phyloP scores from a whole-genome alignment of 2,797 vertebrate genomes.

The Gephyroberyx darwinii region DNA sequence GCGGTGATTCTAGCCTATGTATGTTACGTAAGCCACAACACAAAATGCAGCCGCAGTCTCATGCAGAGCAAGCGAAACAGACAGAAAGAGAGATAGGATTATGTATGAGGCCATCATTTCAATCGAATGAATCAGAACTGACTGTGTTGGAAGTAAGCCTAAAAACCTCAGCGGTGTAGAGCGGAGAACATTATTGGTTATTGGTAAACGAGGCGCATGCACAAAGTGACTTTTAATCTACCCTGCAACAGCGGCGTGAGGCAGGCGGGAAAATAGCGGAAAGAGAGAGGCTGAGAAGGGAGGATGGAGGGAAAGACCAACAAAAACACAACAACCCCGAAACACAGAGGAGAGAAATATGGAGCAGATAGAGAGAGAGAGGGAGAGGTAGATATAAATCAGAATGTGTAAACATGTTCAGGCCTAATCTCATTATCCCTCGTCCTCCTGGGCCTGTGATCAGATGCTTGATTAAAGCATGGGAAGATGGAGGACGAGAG shows the following conservation, averaged over 20 bases:
- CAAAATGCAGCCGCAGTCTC: neutral
- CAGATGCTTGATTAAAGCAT: constrained; percentile 71
- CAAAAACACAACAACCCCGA: constrained; percentile 44
- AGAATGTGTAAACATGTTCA: constrained; percentile 76
- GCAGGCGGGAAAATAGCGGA: constrained; percentile 21
- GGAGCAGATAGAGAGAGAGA: constrained; percentile 71
- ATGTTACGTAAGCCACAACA: constrained; percentile 17
- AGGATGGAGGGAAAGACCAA: constrained; percentile 22
- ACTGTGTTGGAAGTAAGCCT: constrained; percentile 19
- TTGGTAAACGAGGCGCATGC: constrained; percentile 40
- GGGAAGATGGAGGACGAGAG: constrained; percentile 58
- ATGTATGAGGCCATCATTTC: neutral
- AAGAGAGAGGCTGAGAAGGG: constrained; percentile 3
- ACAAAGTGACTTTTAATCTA: constrained; percentile 15
- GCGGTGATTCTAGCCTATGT: constrained; percentile 17
- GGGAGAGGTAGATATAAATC: constrained; percentile 72
- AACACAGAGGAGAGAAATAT: constrained; percentile 65
- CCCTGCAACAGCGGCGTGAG: constrained; percentile 26
- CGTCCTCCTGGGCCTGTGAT: constrained; percentile 63
- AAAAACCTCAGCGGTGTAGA: constrained; percentile 19
- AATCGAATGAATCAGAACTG: constrained; percentile 35
- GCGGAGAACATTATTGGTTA: constrained; percentile 40
- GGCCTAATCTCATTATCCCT: constrained; percentile 77
- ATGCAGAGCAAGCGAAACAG: constrained; percentile 16
- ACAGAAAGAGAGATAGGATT: neutral